Evolutionary conservation across 2,888 invertebrate species (phyloP), one percentile per base, ranked within the genome.

Genomic region (Taphrorychus bicolor): DNA sequence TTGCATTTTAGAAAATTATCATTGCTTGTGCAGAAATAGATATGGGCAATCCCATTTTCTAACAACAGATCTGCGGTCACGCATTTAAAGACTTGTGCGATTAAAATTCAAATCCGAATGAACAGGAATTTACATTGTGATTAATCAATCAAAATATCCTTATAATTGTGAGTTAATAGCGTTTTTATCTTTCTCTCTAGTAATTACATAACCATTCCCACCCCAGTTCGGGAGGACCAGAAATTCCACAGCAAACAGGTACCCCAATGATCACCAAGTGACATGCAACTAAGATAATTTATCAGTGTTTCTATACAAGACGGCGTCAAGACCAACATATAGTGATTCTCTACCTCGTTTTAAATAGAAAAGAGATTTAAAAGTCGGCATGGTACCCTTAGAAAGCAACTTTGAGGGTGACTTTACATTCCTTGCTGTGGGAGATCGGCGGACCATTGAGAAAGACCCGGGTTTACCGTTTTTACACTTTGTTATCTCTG

Each of bases 231-330:
- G 42, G 45, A 58, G 40, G 51, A 32, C 32, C 21, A 14, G 17
- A 18, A 59, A 59, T 59, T 59, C 60, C 40, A 59, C 23, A n/a
- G 19, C 7, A 60, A n/a, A 60, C 60, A 60, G 60, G 60, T 60
- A 60, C 52, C 59, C 59, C 11, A 21, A 60, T 52, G 60, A 60
- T 52, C 59, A 17, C 24, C n/a, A 14, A 60, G 60, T 60, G 60
- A 60, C 60, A 60, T 32, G 60, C 52, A 60, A 41, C 60, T 60
- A 60, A 52, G 60, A 60, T 60, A 60, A 60, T 60, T 60, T 60
- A 51, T 60, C 60, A 60, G 41, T 0, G 24, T 14, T 18, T 48
- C 58, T 23, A 19, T 58, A 42, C 19, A 56, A 56, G 58, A 45
- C 58, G 58, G 59, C 49, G 59, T 59, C 59, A 49, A 49, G 45